phyloP scores from a whole-genome alignment of 1,140 invertebrate genomes.

The Pygmarrhopalites habei region DNA sequence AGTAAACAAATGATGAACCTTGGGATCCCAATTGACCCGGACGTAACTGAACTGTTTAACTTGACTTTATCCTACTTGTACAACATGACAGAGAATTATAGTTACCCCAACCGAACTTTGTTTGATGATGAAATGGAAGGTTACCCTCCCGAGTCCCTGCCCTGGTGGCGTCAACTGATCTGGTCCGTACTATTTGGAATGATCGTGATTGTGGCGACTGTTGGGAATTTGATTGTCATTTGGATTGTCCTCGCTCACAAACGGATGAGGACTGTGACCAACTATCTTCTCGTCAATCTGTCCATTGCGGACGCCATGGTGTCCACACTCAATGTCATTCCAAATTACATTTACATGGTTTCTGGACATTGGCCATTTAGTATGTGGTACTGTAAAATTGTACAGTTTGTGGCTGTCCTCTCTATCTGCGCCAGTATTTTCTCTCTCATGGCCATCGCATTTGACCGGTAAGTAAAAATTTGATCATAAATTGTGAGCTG shows the following conservation, averaged over 20 bases:
- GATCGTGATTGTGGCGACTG: conserved; percentile 85
- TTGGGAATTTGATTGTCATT: conserved; percentile 88
- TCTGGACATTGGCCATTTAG: conserved; percentile 91
- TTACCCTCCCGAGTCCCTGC: conserved; percentile 46
- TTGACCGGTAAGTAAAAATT: conserved; percentile 91
- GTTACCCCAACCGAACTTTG: too few relatives aligned
- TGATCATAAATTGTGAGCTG: too few relatives aligned
- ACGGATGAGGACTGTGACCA: conserved; percentile 89
- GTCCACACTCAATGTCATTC: conserved; percentile 83
- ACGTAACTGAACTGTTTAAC: background rate
- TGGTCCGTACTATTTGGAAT: conserved; percentile 75
- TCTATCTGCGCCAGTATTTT: conserved; percentile 89
- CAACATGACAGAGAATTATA: conserved; percentile 1
- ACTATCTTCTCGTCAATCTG: conserved; percentile 92
- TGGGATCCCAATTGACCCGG: too few relatives aligned
- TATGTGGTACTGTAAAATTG: conserved; percentile 84
- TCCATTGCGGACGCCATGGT: conserved; percentile 87
- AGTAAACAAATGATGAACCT: too few relatives aligned
- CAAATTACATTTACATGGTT: conserved; percentile 90
- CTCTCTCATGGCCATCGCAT: conserved; percentile 90
- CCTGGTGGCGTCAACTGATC: conserved; percentile 74
- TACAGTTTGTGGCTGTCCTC: conserved; percentile 82
- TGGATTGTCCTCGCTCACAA: conserved; percentile 88
- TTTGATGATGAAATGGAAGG: background rate
- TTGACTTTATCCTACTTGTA: background rate